Evolutionary conservation across 2,113 vertebrate genomes (phyloP).

Genomic region (Aleadryas rufinucha): DNA sequence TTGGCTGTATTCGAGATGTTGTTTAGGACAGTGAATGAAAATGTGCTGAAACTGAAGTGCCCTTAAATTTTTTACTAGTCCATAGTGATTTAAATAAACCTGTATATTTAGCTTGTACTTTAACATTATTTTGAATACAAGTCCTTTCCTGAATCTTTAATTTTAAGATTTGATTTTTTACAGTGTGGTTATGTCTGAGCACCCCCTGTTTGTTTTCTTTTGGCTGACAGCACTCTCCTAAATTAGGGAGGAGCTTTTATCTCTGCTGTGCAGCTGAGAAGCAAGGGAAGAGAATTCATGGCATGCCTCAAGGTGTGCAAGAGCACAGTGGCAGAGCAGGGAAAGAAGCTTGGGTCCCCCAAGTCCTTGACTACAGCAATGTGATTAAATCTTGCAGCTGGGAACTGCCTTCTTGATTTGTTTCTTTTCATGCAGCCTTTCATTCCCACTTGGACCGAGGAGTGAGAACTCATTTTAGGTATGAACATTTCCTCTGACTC

Average conservation of each 20-base stretch:
- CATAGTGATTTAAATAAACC: neutral
- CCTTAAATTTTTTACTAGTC: neutral
- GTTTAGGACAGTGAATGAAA: neutral
- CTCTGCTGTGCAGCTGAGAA: neutral
- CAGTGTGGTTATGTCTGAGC: neutral
- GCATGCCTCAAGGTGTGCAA: neutral
- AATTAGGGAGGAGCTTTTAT: conserved; percentile 22
- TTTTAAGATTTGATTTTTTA: neutral
- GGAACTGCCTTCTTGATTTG: neutral
- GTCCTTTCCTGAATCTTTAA: neutral
- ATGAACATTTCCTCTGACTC: neutral
- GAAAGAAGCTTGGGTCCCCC: neutral
- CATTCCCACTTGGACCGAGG: neutral
- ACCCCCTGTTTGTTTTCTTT: neutral
- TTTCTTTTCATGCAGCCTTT: neutral
- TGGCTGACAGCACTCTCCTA: neutral
- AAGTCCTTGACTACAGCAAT: neutral
- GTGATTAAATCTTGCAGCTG: neutral
- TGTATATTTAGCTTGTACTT: neutral
- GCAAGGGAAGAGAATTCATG: neutral
- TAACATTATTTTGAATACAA: neutral
- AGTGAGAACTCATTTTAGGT: neutral
- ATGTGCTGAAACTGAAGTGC: neutral
- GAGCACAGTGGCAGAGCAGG: neutral
- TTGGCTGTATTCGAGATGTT: neutral